Evolutionary conservation across 2,797 vertebrate genomes (phyloP).

Genomic region (Poecile montanus): DNA sequence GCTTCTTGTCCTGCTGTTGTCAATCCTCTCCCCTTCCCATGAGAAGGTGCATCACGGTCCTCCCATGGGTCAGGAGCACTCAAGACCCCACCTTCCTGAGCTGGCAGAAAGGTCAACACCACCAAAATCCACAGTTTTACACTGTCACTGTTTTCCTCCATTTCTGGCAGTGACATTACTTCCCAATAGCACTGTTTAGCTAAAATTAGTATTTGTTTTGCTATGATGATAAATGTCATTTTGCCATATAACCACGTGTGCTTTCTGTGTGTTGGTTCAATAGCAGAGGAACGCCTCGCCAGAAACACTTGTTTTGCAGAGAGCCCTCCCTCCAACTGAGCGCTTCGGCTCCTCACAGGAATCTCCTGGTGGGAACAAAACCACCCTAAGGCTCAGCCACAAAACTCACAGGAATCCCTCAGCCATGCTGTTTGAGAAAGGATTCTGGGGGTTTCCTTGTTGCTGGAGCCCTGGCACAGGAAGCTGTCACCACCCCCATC

Average conservation of each 20-base stretch:
- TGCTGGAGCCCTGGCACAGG: background rate
- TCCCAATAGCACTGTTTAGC: background rate
- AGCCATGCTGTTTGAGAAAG: background rate
- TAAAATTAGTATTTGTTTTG: slow-evolving; percentile 6
- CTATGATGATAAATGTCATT: background rate
- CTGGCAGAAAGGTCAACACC: background rate
- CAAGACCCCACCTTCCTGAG: background rate
- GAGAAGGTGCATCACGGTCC: fast-evolving
- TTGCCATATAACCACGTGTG: background rate
- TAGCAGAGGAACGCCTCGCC: background rate
- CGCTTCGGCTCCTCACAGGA: background rate
- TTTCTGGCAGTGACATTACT: background rate
- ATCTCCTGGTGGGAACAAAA: background rate
- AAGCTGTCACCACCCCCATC: background rate
- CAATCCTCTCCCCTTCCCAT: background rate
- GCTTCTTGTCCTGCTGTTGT: background rate
- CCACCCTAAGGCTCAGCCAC: background rate
- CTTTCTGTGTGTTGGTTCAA: slow-evolving; percentile 27
- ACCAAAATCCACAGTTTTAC: background rate
- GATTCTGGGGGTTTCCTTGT: background rate
- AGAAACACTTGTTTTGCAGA: fast-evolving
- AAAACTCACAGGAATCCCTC: background rate
- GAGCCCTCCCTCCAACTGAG: background rate
- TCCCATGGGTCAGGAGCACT: background rate
- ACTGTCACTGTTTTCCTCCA: background rate